Percentiles rank a stretch among this genome's conserved stretches.
These are phyloP conservation scores for Agapetus fuscipes DNA, from an alignment of 2,888 invertebrate species.

Conservation along the genomic window DNA sequence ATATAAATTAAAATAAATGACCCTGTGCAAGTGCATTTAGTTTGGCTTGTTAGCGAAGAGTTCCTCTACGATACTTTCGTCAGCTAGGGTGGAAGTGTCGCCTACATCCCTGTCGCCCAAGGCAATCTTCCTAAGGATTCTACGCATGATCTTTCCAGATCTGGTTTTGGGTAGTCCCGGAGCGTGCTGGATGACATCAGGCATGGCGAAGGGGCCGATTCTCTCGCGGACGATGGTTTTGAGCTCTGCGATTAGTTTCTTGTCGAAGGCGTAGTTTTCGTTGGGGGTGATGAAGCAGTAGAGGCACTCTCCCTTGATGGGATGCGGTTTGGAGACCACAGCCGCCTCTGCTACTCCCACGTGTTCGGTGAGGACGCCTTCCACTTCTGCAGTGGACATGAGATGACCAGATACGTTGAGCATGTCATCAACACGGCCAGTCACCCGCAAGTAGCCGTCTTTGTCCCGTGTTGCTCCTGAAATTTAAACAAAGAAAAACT, in stretches of 20 bases:
- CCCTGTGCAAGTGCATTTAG: background rate
- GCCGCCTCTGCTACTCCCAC: constrained; percentile 85
- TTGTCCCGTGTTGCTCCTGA: constrained; percentile 82
- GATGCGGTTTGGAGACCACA: constrained; percentile 90
- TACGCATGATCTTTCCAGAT: constrained; percentile 97
- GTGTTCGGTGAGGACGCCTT: constrained; percentile 72
- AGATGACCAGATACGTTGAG: constrained; percentile 97
- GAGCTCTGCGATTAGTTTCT: constrained; percentile 58
- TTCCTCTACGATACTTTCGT: constrained; percentile 76
- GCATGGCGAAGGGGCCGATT: constrained; percentile 94
- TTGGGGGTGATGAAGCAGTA: constrained; percentile 96
- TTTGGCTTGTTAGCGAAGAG: constrained; percentile 63
- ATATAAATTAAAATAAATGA: background rate
- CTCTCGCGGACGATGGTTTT: constrained; percentile 75
- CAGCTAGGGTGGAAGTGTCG: constrained; percentile 89
- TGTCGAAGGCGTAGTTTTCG: constrained; percentile 60
- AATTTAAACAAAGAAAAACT: too few relatives aligned
- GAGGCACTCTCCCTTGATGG: constrained; percentile 92
- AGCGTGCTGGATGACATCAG: constrained; percentile 90
- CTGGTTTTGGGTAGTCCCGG: constrained; percentile 92
- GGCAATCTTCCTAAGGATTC: constrained; percentile 90
- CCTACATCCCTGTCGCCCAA: constrained; percentile 82
- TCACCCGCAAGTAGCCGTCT: constrained; percentile 94
- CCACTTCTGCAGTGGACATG: constrained; percentile 93
- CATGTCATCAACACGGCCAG: constrained; percentile 97